Conservation (phyloP, 2,113 vertebrate species). For the Benitochromis conjunctus region DNA sequence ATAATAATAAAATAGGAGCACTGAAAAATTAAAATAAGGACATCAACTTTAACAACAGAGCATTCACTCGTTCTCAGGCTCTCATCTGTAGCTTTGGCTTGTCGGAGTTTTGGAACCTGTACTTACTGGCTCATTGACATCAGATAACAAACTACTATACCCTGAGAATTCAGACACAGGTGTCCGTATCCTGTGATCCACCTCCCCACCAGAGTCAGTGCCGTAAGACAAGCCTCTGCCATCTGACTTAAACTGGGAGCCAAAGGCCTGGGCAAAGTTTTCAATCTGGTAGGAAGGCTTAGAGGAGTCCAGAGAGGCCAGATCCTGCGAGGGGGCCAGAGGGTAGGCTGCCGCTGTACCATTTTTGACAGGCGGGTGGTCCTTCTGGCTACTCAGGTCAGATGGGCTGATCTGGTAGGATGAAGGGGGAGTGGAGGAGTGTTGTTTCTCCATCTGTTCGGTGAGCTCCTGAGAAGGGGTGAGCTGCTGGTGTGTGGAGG, state of each 20-base stretch:
- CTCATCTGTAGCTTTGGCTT: slow-evolving; percentile 99
- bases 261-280: slow-evolving; percentile 99
- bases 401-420: slow-evolving; percentile 89
- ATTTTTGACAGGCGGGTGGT: slow-evolving; percentile 77
- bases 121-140: slow-evolving; percentile 94
- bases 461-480: slow-evolving; percentile 98
- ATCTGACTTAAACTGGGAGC: slow-evolving; percentile 95
- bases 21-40: slow-evolving; percentile 70
- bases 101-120: slow-evolving; percentile 95
- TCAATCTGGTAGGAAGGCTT: slow-evolving; percentile 98
- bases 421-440: slow-evolving; percentile 70
- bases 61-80: slow-evolving; percentile 68
- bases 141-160: slow-evolving; percentile 98
- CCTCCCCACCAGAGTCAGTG: slow-evolving; percentile 85
- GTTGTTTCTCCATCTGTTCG: slow-evolving; percentile 92
- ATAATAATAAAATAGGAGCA: slow-evolving; percentile 73
- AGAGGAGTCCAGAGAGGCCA: slow-evolving; percentile 84
- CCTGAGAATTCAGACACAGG: slow-evolving; percentile 99
- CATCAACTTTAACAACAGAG: slow-evolving; percentile 49
- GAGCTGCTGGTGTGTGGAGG: slow-evolving; percentile 91
- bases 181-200: slow-evolving; percentile 93
- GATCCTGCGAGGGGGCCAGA: slow-evolving; percentile 84
- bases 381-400: slow-evolving; percentile 88
- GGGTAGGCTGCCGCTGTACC: slow-evolving; percentile 69
- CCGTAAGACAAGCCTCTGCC: slow-evolving; percentile 87